These are phyloP conservation scores for Ceratoteleas bidentatus DNA, from an alignment of 1,140 invertebrate species.

Conservation along the genomic window DNA sequence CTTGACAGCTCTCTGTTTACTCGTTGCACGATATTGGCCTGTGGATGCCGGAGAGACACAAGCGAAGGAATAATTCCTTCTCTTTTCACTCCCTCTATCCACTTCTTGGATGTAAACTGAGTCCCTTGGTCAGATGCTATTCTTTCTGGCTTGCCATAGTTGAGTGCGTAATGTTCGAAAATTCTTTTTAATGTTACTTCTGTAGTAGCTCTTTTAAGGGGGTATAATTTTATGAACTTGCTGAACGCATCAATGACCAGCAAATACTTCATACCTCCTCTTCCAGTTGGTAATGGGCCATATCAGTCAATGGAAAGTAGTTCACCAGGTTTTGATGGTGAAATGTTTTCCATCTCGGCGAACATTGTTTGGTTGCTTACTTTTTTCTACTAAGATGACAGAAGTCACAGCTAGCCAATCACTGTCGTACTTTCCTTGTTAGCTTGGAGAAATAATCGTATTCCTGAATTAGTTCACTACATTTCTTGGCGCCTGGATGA, in stretches of 20 bases:
- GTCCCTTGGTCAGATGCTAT: no score
- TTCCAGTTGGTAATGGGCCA: no score
- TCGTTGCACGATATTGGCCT: slow-evolving; percentile 32
- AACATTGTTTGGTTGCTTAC: slow-evolving; percentile 4
- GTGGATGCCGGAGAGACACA: slow-evolving; percentile 62
- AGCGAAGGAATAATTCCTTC: slow-evolving; percentile 36
- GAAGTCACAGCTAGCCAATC: slow-evolving; percentile 11
- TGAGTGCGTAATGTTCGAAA: no score
- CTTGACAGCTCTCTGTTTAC: no score
- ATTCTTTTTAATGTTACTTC: slow-evolving; percentile 50
- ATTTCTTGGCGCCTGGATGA: slow-evolving; percentile 8
- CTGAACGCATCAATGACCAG: slow-evolving; percentile 70
- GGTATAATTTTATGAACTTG: no score
- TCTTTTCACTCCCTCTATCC: no score
- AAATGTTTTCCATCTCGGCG: slow-evolving; percentile 16
- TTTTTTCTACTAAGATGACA: slow-evolving; percentile 39
- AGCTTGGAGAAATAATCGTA: slow-evolving; percentile 17
- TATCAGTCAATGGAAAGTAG: no score
- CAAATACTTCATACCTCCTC: no score
- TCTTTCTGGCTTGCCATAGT: no score
- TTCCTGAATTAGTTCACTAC: neutral
- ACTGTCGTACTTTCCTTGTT: neutral
- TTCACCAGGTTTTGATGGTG: no score
- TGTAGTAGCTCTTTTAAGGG: slow-evolving; percentile 64
- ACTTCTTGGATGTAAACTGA: no score